A percentile compares a stretch with the other conserved stretches of the same genome.
Evolutionary conservation across 2,113 vertebrate genomes (phyloP).

Genomic region (Mungos mungo): DNA sequence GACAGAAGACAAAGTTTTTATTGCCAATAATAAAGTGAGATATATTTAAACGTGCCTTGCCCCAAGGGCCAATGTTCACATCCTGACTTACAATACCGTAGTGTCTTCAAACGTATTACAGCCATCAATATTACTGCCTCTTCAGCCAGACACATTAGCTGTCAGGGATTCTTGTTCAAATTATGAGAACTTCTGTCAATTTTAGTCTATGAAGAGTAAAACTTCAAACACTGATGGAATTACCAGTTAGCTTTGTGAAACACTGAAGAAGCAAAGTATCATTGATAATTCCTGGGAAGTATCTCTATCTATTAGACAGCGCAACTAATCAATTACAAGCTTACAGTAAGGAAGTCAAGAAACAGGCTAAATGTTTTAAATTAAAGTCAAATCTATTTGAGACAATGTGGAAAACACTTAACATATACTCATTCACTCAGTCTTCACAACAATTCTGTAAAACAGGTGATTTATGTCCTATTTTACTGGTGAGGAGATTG

Average conservation of each 20-base stretch:
- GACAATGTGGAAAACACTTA: background rate
- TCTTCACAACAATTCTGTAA: background rate
- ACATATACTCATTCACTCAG: background rate
- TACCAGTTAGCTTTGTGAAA: background rate
- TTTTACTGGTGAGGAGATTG: background rate
- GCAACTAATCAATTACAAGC: background rate
- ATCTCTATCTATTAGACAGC: background rate
- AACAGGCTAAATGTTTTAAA: background rate
- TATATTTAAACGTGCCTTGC: background rate
- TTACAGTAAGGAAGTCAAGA: background rate
- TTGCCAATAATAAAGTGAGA: background rate
- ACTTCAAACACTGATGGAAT: background rate
- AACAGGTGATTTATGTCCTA: background rate
- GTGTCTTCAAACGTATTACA: background rate
- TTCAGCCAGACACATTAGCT: background rate
- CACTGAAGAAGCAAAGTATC: background rate
- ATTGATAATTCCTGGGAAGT: background rate
- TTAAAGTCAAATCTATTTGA: background rate
- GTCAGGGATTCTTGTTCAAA: background rate
- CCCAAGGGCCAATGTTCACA: background rate
- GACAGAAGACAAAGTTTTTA: background rate
- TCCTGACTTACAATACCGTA: background rate
- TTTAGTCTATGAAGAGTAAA: background rate
- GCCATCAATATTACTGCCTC: background rate
- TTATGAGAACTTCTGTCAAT: background rate